phyloP scores from a whole-genome alignment of 2,888 invertebrate genomes.

The Noctua janthe region DNA sequence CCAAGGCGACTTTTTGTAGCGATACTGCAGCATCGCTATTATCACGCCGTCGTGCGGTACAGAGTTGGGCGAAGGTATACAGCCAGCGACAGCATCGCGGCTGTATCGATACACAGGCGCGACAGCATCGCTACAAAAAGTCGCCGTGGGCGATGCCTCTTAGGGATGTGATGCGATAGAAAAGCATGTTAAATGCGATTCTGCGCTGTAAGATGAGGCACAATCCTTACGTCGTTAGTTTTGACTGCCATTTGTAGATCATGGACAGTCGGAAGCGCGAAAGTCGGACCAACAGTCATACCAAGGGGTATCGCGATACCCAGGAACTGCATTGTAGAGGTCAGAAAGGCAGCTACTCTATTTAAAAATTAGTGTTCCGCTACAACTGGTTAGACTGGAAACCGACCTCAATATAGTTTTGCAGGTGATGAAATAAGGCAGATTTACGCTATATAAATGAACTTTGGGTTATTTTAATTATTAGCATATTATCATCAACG shows the following conservation, averaged over 20 bases:
- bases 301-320: background rate
- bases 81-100: no score
- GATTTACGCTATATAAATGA: background rate
- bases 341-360: background rate
- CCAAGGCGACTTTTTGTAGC: no score
- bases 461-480: background rate
- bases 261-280: background rate
- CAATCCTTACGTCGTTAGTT: no score
- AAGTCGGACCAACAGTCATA: background rate
- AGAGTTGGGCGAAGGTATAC: no score
- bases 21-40: no score
- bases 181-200: background rate
- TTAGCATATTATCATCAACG: background rate
- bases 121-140: no score
- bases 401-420: background rate
- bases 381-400: background rate
- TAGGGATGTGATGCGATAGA: background rate
- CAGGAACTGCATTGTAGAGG: background rate
- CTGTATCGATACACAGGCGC: no score
- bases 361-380: background rate
- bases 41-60: no score
- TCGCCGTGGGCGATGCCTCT: no score
- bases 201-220: background rate
- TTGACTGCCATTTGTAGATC: background rate
- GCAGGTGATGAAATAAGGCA: background rate